A percentile compares a stretch with the other conserved stretches of the same genome.
These are phyloP conservation scores for Austrofundulus limnaeus DNA, from an alignment of 2,113 vertebrate species.

Conservation along the genomic window DNA sequence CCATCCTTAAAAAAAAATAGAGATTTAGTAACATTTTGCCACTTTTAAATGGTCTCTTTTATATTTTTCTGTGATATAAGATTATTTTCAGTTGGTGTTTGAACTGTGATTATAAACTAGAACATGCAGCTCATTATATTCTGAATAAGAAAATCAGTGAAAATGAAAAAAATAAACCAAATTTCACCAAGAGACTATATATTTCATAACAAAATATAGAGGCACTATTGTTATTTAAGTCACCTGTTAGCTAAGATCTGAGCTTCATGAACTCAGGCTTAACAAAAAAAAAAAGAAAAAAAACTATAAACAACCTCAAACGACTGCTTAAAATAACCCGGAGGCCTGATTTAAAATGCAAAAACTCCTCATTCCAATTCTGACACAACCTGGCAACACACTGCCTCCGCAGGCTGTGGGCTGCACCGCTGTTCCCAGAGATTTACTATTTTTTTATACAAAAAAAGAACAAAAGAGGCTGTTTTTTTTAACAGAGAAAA, in stretches of 20 bases:
- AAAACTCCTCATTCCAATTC: constrained; percentile 54
- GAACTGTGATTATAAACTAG: neutral
- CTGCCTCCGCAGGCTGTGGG: constrained; percentile 31
- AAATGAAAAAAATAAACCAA: neutral
- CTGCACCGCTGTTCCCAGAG: constrained; percentile 41
- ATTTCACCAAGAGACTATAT: neutral
- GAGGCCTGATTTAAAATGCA: constrained; percentile 25
- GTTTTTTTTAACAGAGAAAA: constrained; percentile 39
- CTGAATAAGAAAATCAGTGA: neutral
- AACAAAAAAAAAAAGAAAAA: constrained; percentile 7
- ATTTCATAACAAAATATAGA: neutral
- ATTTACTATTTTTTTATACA: constrained; percentile 55
- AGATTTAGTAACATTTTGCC: neutral
- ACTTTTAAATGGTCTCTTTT: constrained; percentile 1
- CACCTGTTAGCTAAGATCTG: constrained; percentile 21
- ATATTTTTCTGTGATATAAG: neutral
- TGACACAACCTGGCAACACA: constrained; percentile 61
- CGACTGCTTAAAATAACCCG: constrained; percentile 13
- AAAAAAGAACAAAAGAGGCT: constrained; percentile 63
- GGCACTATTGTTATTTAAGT: neutral
- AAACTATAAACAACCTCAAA: constrained; percentile 33
- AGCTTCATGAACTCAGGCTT: neutral
- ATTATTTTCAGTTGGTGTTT: neutral
- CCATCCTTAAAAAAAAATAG: neutral
- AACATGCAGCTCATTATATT: neutral